Evolutionary conservation across 1,140 invertebrate genomes (phyloP).

Genomic region (Trichonephila inaurata): DNA sequence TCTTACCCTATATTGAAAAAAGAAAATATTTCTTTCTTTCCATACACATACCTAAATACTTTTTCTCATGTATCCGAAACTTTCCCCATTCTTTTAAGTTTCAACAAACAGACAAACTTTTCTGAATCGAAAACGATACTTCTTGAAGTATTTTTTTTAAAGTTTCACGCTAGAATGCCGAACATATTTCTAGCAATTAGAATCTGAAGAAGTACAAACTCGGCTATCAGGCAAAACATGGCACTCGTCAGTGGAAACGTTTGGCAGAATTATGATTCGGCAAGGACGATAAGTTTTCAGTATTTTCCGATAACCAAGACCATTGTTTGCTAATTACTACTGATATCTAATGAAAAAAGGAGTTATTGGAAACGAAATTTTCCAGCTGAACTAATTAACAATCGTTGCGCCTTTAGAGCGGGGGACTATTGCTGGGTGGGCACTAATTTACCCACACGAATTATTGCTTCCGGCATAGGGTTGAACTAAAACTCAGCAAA

Average conservation of each 20-base stretch:
- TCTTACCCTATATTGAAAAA: too few species aligned
- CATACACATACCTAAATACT: too few species aligned
- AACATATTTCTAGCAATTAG: not conserved
- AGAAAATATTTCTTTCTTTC: too few species aligned
- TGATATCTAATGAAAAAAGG: slow-evolving; percentile 73
- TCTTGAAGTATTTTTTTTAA: too few species aligned
- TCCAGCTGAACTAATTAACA: slow-evolving; percentile 74
- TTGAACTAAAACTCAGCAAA: slow-evolving; percentile 73
- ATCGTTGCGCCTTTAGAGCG: slow-evolving; percentile 7
- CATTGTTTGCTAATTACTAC: slow-evolving; percentile 74
- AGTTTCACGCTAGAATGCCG: too few species aligned
- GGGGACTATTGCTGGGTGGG: slow-evolving; percentile 67
- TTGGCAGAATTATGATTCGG: slow-evolving; percentile 49
- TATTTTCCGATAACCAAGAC: slow-evolving; percentile 65
- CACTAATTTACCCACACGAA: slow-evolving; percentile 73
- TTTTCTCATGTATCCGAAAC: too few species aligned
- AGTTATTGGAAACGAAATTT: slow-evolving; percentile 72
- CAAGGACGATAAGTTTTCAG: slow-evolving; percentile 57
- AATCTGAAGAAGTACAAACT: not conserved
- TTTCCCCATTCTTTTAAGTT: too few species aligned
- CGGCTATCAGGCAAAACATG: not conserved
- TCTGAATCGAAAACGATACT: too few species aligned
- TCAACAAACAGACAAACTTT: too few species aligned
- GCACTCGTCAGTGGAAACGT: not conserved
- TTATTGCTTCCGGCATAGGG: slow-evolving; percentile 70